These are phyloP conservation scores for Corythornis vintsioides DNA, from an alignment of 2,113 vertebrate species.

Conservation along the genomic window DNA sequence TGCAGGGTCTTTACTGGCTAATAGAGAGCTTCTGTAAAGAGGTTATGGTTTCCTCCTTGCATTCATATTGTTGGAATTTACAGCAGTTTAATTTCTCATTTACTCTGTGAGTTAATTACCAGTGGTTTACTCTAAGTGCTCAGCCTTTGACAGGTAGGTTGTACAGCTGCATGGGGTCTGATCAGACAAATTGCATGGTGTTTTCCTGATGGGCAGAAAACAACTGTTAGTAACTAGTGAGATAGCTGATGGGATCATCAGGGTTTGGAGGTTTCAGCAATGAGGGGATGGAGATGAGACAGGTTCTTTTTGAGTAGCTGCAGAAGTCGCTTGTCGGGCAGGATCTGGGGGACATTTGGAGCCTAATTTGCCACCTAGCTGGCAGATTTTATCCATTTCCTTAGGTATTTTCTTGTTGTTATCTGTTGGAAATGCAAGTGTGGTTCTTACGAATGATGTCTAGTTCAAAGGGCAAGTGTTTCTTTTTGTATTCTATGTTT, in stretches of 20 bases:
- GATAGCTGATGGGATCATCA: not conserved
- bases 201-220: not conserved
- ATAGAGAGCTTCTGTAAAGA: not conserved
- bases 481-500: not conserved
- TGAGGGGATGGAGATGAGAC: accelerated
- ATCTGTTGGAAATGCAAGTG: not conserved
- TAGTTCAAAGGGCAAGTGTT: not conserved
- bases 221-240: not conserved
- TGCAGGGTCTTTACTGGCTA: not conserved
- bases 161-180: not conserved
- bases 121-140: not conserved
- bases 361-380: not conserved
- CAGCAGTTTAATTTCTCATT: not conserved
- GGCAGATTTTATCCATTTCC: not conserved
- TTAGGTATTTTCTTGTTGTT: not conserved
- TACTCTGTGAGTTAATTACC: not conserved
- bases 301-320: not conserved
- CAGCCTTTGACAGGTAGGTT: not conserved
- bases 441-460: not conserved
- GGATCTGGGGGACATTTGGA: not conserved
- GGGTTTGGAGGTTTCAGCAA: not conserved
- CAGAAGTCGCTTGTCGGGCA: not conserved
- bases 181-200: not conserved
- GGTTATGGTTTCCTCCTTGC: not conserved
- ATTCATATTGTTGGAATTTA: not conserved